phyloP scores from a whole-genome alignment of 2,888 invertebrate genomes.

The Calliscelio sp. region DNA sequence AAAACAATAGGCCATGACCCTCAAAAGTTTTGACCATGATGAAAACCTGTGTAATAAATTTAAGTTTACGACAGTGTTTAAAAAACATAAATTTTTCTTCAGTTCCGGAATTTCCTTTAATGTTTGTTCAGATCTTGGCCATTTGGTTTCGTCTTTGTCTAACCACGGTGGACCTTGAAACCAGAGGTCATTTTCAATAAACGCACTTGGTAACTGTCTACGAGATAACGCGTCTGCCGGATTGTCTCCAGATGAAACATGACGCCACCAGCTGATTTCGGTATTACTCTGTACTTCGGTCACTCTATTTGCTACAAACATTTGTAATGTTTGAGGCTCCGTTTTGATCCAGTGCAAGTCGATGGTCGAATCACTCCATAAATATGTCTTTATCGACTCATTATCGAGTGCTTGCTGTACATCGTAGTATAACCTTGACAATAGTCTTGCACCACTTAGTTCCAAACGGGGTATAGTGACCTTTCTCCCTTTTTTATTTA shows the following conservation, averaged over 20 bases:
- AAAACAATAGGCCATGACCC: neutral
- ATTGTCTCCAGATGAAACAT: constrained; percentile 5
- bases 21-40: neutral
- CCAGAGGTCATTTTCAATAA: neutral
- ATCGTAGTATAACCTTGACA: neutral
- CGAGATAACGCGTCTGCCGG: constrained; percentile 1
- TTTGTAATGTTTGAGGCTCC: neutral
- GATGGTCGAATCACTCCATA: constrained; percentile 6
- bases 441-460: neutral
- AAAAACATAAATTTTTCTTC: neutral
- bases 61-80: too few species aligned
- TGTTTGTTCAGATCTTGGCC: neutral
- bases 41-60: too few species aligned
- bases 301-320: constrained; percentile 6
- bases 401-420: neutral
- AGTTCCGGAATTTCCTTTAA: neutral
- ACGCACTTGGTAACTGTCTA: neutral
- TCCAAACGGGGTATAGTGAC: constrained; percentile 5
- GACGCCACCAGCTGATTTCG: neutral
- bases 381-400: neutral
- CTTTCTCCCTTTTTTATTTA: too few species aligned
- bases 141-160: too few species aligned
- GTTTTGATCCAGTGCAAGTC: constrained; percentile 2
- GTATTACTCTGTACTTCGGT: neutral
- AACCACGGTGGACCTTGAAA: neutral